Conservation (phyloP, 2,113 vertebrate species). For the Actenoides hombroni region DNA sequence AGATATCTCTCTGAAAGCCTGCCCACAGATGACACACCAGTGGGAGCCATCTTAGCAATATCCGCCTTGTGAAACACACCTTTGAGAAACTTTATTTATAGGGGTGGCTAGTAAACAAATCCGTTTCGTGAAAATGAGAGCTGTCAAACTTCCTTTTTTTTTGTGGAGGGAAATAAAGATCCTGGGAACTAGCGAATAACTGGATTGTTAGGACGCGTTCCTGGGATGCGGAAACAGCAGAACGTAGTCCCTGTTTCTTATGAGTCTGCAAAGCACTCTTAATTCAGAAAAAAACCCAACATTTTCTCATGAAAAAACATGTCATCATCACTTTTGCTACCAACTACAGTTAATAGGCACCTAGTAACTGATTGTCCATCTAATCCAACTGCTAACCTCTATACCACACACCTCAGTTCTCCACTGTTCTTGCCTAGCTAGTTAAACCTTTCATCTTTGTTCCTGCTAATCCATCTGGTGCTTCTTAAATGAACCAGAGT, state of each 20-base stretch:
- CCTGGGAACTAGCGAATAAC: neutral
- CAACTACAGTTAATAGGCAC: neutral
- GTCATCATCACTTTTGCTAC: neutral
- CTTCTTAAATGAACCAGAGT: neutral
- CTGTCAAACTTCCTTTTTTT: neutral
- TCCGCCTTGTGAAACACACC: slow-evolving; percentile 43
- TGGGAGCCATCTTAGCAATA: slow-evolving; percentile 17
- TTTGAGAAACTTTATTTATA: slow-evolving; percentile 48
- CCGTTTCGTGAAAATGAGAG: neutral
- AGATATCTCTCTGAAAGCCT: slow-evolving; percentile 40
- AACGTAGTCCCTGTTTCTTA: neutral
- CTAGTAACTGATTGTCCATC: neutral
- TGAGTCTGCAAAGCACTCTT: neutral
- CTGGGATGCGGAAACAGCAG: rapidly evolving
- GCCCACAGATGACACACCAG: slow-evolving; percentile 23
- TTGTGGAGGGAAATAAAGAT: neutral
- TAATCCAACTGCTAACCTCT: neutral
- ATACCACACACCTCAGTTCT: rapidly evolving
- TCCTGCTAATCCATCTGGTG: neutral
- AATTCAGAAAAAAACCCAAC: neutral
- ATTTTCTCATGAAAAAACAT: neutral
- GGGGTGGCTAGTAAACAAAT: slow-evolving; percentile 43
- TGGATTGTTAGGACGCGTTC: neutral
- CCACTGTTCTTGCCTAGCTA: neutral
- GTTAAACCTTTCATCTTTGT: neutral